phyloP scores from a whole-genome alignment of 1,140 invertebrate species.

The Dryas iulia region DNA sequence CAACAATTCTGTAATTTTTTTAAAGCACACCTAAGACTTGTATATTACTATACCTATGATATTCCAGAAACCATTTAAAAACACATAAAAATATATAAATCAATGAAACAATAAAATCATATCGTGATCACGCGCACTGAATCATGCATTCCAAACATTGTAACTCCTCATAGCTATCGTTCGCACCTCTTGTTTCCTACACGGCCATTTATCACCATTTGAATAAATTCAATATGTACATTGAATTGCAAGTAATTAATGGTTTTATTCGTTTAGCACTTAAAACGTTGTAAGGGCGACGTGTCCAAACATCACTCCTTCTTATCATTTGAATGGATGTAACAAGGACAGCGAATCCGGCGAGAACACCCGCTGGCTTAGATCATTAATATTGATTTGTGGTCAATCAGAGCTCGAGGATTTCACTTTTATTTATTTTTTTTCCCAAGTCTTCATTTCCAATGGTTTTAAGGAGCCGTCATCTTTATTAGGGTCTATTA shows the following conservation, averaged over 20 bases:
- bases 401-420: conserved; percentile 78
- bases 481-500: conserved; percentile 54
- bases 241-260: conserved; percentile 79
- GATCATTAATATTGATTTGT: conserved; percentile 81
- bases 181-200: conserved; percentile 69
- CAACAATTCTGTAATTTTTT: too few species aligned
- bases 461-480: conserved; percentile 58
- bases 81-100: too few species aligned
- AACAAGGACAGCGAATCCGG: conserved; percentile 43
- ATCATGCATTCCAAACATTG: conserved; percentile 58
- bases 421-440: conserved; percentile 79
- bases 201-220: conserved; percentile 76
- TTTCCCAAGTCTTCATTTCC: conserved; percentile 46
- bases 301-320: conserved; percentile 71
- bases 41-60: too few species aligned
- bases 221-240: conserved; percentile 80
- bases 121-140: conserved; percentile 47
- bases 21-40: too few species aligned
- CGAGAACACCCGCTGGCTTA: conserved; percentile 71
- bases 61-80: too few species aligned
- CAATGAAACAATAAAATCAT: conserved; percentile 13
- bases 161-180: conserved; percentile 44
- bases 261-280: conserved; percentile 80
- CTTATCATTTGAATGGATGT: conserved; percentile 35
- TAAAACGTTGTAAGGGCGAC: conserved; percentile 77